A percentile compares a stretch with the other conserved stretches of the same genome.
phyloP scores from a whole-genome alignment of 2,888 invertebrate genomes.

The Lagria hirta region DNA sequence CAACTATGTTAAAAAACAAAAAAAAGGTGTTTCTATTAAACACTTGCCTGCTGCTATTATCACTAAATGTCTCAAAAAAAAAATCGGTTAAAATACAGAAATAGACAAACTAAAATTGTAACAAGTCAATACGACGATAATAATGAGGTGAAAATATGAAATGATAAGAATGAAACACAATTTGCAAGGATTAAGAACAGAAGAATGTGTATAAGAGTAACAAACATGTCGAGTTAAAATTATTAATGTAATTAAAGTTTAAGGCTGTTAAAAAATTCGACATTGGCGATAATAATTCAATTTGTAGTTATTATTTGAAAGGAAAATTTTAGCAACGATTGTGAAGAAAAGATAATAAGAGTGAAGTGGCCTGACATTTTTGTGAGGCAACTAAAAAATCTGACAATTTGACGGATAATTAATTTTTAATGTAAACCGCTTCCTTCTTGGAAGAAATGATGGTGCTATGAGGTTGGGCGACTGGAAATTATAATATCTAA shows the following conservation, averaged over 20 bases:
- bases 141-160: too few relatives aligned
- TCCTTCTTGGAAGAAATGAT: slow-evolving; percentile 38
- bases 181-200: too few relatives aligned
- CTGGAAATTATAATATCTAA: slow-evolving; percentile 51
- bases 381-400: slow-evolving; percentile 33
- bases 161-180: too few relatives aligned
- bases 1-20: too few relatives aligned
- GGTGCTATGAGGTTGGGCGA: too few relatives aligned
- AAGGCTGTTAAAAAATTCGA: slow-evolving; percentile 22
- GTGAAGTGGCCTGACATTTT: slow-evolving; percentile 25
- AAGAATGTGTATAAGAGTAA: too few relatives aligned
- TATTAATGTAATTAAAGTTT: slow-evolving; percentile 23
- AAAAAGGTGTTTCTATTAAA: too few relatives aligned
- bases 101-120: too few relatives aligned
- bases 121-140: too few relatives aligned
- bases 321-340: slow-evolving; percentile 20
- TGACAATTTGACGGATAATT: slow-evolving; percentile 48
- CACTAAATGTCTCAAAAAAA: too few relatives aligned
- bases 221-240: slow-evolving; percentile 21
- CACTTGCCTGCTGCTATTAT: too few relatives aligned
- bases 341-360: slow-evolving; percentile 22
- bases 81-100: too few relatives aligned
- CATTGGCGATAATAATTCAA: slow-evolving; percentile 24
- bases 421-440: slow-evolving; percentile 48
- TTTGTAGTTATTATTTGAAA: slow-evolving; percentile 23